phyloP scores from a whole-genome alignment of 2,888 invertebrate species.

The Omphaloscelis lunosa region DNA sequence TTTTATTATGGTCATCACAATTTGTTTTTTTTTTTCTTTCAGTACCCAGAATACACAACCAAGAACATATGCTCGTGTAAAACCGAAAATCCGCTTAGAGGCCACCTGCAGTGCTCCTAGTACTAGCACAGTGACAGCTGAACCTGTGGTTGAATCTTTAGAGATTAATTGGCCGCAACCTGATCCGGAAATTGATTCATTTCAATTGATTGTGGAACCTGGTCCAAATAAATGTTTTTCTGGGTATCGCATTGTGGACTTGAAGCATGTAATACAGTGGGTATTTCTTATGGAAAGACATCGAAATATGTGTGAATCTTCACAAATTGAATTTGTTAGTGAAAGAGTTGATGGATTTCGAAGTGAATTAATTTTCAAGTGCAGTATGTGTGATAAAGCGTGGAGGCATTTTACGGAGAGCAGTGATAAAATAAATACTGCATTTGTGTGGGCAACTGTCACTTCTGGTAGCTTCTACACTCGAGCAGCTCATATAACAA shows the following conservation, averaged over 20 bases:
- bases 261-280: constrained; percentile 3
- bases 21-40: too few relatives aligned
- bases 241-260: background rate
- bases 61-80: too few relatives aligned
- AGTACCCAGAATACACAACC: too few relatives aligned
- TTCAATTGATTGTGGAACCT: background rate
- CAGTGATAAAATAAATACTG: background rate
- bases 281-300: constrained; percentile 1
- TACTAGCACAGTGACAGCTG: too few relatives aligned
- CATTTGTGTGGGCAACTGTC: constrained; percentile 6
- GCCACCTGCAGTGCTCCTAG: too few relatives aligned
- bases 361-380: background rate
- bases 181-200: background rate
- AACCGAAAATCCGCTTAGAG: too few relatives aligned
- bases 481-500: constrained; percentile 1
- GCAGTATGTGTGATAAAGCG: background rate
- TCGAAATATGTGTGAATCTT: constrained; percentile 5
- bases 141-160: background rate
- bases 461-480: background rate
- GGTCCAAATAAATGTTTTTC: background rate
- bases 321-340: constrained; percentile 6
- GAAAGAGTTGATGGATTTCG: background rate
- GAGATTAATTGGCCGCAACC: background rate
- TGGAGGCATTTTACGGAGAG: background rate
- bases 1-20: too few relatives aligned